Percentiles rank a stretch among this genome's conserved stretches.
Evolutionary conservation across 2,888 invertebrate species (phyloP).

Genomic region (Hirtodrosophila confusa): DNA sequence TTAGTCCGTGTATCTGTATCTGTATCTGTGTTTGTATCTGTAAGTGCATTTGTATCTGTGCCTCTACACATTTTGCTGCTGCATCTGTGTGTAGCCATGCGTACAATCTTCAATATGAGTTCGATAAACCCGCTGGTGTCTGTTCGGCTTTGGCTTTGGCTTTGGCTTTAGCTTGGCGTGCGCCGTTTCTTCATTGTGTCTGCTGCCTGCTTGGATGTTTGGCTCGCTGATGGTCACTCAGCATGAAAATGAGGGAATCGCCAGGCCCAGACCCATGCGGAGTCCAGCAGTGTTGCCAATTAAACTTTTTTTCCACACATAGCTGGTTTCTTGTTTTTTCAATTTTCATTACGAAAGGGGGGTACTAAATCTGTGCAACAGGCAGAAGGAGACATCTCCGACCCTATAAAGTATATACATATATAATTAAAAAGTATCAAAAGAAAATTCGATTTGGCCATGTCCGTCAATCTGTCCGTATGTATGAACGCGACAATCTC

Average conservation of each 20-base stretch:
- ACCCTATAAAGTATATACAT: too few species aligned
- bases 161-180: constrained; percentile 58
- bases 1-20: constrained; percentile 18
- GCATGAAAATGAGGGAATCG: constrained; percentile 61
- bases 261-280: constrained; percentile 11
- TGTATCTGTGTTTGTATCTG: constrained; percentile 9
- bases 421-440: too few species aligned
- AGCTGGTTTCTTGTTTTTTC: too few species aligned
- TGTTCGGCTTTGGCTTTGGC: constrained; percentile 48
- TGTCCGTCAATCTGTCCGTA: too few species aligned
- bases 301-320: too few species aligned
- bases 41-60: constrained; percentile 12
- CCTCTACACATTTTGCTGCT: constrained; percentile 25
- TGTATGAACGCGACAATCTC: too few species aligned
- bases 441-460: too few species aligned
- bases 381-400: too few species aligned
- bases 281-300: constrained; percentile 6
- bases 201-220: constrained; percentile 24
- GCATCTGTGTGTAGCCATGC: constrained; percentile 68
- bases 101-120: constrained; percentile 80
- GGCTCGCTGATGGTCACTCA: constrained; percentile 66
- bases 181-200: constrained; percentile 62
- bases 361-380: too few species aligned
- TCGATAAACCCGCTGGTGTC: constrained; percentile 73
- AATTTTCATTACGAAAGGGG: too few species aligned